Base-by-base conservation (phyloP, 2,888 invertebrate genomes). In the Tetragonula carbonaria region DNA sequence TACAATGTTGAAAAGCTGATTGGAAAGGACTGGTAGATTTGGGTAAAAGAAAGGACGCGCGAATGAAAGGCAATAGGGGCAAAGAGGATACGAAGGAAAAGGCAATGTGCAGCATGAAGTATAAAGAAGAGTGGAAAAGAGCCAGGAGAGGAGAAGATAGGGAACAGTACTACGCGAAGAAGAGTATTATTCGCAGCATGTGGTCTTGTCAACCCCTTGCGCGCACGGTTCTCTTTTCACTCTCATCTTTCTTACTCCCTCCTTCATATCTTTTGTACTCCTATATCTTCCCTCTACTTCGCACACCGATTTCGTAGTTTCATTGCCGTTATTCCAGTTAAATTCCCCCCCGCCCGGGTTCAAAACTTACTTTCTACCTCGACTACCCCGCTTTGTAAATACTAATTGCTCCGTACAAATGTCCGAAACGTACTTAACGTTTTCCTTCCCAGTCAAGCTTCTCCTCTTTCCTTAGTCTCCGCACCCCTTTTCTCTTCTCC, bases 351-450 rank as follows among this genome's bases (percentile, higher is more conserved):
- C 33, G 2, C 33, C 33, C 33, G 71, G 74, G 67, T 71, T 81
- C 80, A 74, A 65, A 84, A 78, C 78, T 81, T 74, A 76, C 84
- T 86, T 84, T 77, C 88, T 80, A 89, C 86, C 89, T 85, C 89
- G 85, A 84, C 88, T 80, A 85, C 91, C 91, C 16, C 23, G 18
- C 91, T 91, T 93, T 93, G 92, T 92, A 92, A 93, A 93, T 92
- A 93, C 93, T 93, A 93, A 93, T 93, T 93, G 92, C 92, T 91
- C 92, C 87, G 91, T 92, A 93, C 92, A 93, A 92, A 91, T 91
- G 91, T 83, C 91, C 88, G 86, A 91, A 93, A 92, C 91, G 90
- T 92, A 88, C 91, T 92, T 91, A 93, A 92, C 90, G 91, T 92
- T 50, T 72, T 91, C 87, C 86, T 89, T 90, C 51, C 87, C 74